Conservation (phyloP, 2,113 vertebrate species). For the Delphinus delphis region DNA sequence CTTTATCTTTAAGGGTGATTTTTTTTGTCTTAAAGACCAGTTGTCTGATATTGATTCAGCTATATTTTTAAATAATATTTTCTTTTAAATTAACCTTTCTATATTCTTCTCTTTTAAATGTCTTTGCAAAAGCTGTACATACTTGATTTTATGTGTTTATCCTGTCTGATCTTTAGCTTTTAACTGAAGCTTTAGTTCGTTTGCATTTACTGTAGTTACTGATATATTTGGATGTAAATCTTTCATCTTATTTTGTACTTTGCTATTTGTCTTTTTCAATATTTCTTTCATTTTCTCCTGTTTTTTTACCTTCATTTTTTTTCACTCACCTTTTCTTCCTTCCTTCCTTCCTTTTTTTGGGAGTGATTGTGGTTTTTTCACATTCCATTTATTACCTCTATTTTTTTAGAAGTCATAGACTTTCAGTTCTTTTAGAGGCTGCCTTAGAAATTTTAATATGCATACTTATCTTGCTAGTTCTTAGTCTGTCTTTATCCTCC, state of each 20-base stretch:
- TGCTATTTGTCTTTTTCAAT: background rate
- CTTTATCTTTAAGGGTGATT: conserved; percentile 24
- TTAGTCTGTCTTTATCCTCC: background rate
- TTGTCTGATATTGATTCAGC: background rate
- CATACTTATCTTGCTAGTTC: background rate
- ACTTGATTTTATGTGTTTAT: background rate
- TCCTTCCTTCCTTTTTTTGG: background rate
- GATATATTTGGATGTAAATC: background rate
- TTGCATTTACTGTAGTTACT: background rate
- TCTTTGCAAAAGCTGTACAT: background rate
- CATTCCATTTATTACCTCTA: background rate
- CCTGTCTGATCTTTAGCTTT: background rate
- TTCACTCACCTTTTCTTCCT: background rate
- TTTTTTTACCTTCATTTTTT: background rate
- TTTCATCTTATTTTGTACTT: background rate
- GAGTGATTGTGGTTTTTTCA: background rate
- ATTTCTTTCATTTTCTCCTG: background rate
- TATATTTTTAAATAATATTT: background rate
- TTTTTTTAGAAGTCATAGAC: background rate
- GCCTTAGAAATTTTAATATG: background rate
- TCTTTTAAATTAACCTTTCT: conserved; percentile 12
- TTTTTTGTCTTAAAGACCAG: conserved; percentile 5
- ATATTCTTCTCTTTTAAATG: background rate
- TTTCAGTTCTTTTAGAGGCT: background rate
- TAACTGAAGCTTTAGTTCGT: conserved; percentile 24